These are phyloP conservation scores for Xestobium rufovillosum DNA, from an alignment of 2,888 invertebrate genomes.

Conservation along the genomic window DNA sequence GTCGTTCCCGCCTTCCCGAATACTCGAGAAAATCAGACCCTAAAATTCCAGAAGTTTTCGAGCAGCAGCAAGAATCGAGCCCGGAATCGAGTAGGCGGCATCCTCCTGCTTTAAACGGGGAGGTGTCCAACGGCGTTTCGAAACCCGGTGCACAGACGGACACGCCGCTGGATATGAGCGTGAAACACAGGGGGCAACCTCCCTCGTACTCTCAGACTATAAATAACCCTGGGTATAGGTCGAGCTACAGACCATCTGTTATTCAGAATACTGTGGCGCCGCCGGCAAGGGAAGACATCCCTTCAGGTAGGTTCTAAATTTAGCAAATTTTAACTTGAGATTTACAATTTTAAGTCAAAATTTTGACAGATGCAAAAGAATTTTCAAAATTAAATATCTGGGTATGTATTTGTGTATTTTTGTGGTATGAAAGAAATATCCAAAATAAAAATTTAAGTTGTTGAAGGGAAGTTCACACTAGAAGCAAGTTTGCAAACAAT, in stretches of 20 bases:
- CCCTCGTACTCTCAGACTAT: slow-evolving; percentile 52
- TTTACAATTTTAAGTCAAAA: too few relatives aligned
- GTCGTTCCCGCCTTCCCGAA: slow-evolving; percentile 47
- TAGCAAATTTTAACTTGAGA: too few relatives aligned
- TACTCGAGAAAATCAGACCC: slow-evolving; percentile 41
- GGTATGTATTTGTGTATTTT: too few relatives aligned
- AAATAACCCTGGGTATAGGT: slow-evolving; percentile 40
- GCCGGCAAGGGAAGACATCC: slow-evolving; percentile 35
- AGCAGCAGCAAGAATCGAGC: slow-evolving; percentile 19
- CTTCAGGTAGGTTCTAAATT: slow-evolving; percentile 34
- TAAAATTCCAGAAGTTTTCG: slow-evolving; percentile 37
- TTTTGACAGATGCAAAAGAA: too few relatives aligned
- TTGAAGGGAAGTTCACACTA: too few relatives aligned
- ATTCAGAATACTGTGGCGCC: slow-evolving; percentile 45
- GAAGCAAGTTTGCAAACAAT: too few relatives aligned
- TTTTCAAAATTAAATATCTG: too few relatives aligned
- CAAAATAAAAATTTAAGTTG: too few relatives aligned
- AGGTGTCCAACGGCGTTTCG: slow-evolving; percentile 21
- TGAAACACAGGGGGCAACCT: slow-evolving; percentile 52
- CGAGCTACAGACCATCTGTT: slow-evolving; percentile 52
- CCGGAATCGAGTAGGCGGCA: too few relatives aligned
- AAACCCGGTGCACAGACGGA: slow-evolving; percentile 37
- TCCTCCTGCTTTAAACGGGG: too few relatives aligned
- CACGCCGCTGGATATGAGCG: slow-evolving; percentile 57
- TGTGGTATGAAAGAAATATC: too few relatives aligned